Conservation (phyloP, 2,797 vertebrate species). For the Cercopithecus neglectus region DNA sequence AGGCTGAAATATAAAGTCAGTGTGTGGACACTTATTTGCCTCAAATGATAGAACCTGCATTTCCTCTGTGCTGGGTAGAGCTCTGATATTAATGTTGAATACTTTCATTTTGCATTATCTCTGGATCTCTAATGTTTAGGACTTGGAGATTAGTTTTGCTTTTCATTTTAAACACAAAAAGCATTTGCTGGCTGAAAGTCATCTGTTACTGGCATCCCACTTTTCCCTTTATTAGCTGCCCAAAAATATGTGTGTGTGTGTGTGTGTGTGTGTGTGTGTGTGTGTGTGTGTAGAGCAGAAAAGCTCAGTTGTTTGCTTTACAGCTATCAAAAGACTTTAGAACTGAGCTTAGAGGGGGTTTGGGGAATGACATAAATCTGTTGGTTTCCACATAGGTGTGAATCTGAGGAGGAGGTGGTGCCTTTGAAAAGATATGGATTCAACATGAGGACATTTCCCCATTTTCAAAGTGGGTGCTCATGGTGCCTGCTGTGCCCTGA, state of each 20-base stretch:
- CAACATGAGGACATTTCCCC: neutral
- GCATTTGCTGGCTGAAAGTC: neutral
- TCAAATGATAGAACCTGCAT: constrained; percentile 5
- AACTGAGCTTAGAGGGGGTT: neutral
- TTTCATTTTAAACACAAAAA: constrained; percentile 52
- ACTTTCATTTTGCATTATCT: neutral
- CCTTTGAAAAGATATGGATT: neutral
- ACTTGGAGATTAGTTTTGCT: neutral
- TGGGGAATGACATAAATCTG: neutral
- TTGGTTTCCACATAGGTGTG: neutral
- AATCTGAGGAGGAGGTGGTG: neutral
- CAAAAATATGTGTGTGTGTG: neutral
- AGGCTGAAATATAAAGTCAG: constrained; percentile 5
- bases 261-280: neutral
- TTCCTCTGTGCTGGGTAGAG: neutral
- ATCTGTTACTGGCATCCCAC: neutral
- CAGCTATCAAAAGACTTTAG: neutral
- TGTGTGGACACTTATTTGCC: neutral
- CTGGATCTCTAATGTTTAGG: neutral
- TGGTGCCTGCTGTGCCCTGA: neutral
- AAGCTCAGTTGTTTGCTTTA: neutral
- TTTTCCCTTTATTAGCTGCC: constrained; percentile 2
- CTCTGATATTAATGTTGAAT: constrained; percentile 25
- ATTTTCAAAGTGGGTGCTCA: neutral
- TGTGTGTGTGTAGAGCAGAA: neutral